Evolutionary conservation across 2,888 invertebrate genomes (phyloP).

Genomic region (Eretmocerus hayati): DNA sequence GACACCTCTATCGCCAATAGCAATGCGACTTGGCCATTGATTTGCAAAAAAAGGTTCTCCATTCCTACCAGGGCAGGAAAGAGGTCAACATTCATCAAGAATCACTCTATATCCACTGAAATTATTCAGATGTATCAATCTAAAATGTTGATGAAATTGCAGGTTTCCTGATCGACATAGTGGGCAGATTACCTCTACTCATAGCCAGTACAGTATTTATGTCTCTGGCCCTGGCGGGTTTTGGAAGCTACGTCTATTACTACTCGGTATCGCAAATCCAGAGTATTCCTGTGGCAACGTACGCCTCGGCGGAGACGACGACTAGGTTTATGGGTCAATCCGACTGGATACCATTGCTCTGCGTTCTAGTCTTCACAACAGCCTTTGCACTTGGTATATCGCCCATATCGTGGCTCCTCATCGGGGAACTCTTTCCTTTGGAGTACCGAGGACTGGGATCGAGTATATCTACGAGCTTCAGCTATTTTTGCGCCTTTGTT

Average conservation of each 20-base stretch:
- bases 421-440: slow-evolving; percentile 75
- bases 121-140: no score
- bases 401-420: slow-evolving; percentile 79
- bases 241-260: slow-evolving; percentile 79
- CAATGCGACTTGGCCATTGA: no score
- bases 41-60: no score
- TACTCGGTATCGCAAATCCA: slow-evolving; percentile 47
- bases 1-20: no score
- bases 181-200: slow-evolving; percentile 75
- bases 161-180: slow-evolving; percentile 73
- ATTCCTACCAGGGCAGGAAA: no score
- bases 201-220: slow-evolving; percentile 78
- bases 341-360: slow-evolving; percentile 77
- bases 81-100: no score
- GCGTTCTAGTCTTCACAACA: slow-evolving; percentile 75
- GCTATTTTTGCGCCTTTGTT: slow-evolving; percentile 79
- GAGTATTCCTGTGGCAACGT: slow-evolving; percentile 29
- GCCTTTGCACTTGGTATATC: slow-evolving; percentile 84
- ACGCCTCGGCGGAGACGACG: slow-evolving; percentile 28
- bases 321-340: slow-evolving; percentile 52
- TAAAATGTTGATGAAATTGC: no score
- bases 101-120: no score
- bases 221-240: slow-evolving; percentile 78
- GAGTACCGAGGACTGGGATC: slow-evolving; percentile 81
- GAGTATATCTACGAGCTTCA: slow-evolving; percentile 78